phyloP scores from a whole-genome alignment of 2,113 vertebrate genomes.

The Argyrosomus japonicus region DNA sequence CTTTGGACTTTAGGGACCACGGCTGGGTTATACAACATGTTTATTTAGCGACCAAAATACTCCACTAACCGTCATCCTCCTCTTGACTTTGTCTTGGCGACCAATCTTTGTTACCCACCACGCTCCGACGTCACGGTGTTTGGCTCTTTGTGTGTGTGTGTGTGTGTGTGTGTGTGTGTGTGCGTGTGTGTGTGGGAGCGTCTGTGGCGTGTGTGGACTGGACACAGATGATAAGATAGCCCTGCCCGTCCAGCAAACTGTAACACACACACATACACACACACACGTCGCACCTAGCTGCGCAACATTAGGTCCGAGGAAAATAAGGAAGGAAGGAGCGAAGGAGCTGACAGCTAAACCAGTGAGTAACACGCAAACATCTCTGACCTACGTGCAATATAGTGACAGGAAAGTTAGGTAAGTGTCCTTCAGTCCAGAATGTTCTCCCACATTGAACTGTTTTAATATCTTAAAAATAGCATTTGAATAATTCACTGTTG shows the following conservation, averaged over 20 bases:
- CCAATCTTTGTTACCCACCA: slow-evolving; percentile 21
- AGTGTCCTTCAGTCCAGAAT: too few relatives aligned
- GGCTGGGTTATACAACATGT: background rate
- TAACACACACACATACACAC: too few relatives aligned
- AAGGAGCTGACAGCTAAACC: background rate
- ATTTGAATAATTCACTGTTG: background rate
- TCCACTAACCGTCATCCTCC: background rate
- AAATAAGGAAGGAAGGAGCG: too few relatives aligned
- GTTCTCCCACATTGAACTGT: background rate
- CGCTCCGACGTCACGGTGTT: slow-evolving; percentile 27
- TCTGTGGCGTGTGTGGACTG: slow-evolving; percentile 23
- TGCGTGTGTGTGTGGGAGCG: slow-evolving; percentile 46
- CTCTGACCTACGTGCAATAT: background rate
- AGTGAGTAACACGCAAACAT: slow-evolving; percentile 10
- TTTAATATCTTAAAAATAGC: background rate
- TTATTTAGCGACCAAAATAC: slow-evolving; percentile 5
- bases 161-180: background rate
- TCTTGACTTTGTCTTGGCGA: background rate
- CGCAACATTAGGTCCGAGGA: background rate
- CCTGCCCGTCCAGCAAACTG: slow-evolving; percentile 1
- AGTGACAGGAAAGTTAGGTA: too few relatives aligned
- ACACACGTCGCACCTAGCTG: background rate
- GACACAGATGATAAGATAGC: slow-evolving; percentile 54
- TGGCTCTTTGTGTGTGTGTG: background rate
- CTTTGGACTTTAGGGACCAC: slow-evolving; percentile 2